These are phyloP conservation scores for Hirtodrosophila histrioides DNA, from an alignment of 2,888 invertebrate genomes.

Conservation along the genomic window DNA sequence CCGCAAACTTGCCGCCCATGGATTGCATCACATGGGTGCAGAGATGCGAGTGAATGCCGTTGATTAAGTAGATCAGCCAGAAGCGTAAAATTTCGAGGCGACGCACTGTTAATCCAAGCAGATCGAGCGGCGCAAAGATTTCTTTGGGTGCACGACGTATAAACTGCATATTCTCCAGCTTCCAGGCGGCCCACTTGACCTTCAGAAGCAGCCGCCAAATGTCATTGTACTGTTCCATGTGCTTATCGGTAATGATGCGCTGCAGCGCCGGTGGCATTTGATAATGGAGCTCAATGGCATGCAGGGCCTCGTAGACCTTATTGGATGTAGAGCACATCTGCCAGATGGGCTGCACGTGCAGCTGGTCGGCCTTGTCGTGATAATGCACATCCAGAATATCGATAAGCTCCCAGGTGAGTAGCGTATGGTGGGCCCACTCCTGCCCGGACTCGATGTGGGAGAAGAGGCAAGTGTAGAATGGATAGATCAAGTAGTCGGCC, in stretches of 20 bases:
- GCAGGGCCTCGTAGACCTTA: slow-evolving; percentile 80
- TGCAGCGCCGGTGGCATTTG: slow-evolving; percentile 72
- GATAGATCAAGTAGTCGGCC: slow-evolving; percentile 85
- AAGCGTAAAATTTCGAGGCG: slow-evolving; percentile 86
- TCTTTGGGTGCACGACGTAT: slow-evolving; percentile 56
- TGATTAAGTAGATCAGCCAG: slow-evolving; percentile 86
- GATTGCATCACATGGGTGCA: slow-evolving; percentile 85
- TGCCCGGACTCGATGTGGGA: slow-evolving; percentile 84
- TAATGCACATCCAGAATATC: slow-evolving; percentile 85
- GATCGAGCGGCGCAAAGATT: slow-evolving; percentile 74
- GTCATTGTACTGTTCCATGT: slow-evolving; percentile 80
- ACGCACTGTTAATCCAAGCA: slow-evolving; percentile 81
- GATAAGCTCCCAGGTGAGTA: slow-evolving; percentile 85
- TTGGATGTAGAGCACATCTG: slow-evolving; percentile 54
- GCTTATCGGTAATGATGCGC: slow-evolving; percentile 73
- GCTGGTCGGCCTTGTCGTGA: slow-evolving; percentile 75
- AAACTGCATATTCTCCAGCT: slow-evolving; percentile 85
- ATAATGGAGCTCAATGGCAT: slow-evolving; percentile 76
- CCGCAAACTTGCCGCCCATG: slow-evolving; percentile 79
- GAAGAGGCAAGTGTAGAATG: slow-evolving; percentile 85
- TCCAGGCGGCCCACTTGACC: slow-evolving; percentile 86
- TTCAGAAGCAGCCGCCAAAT: slow-evolving; percentile 86
- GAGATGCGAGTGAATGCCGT: slow-evolving; percentile 85
- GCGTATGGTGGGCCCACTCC: slow-evolving; percentile 84
- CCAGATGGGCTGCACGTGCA: slow-evolving; percentile 75